Percentiles rank a stretch among this genome's conserved stretches.
Evolutionary conservation across 2,113 vertebrate species (phyloP).

Genomic region (Anas platyrhynchos): DNA sequence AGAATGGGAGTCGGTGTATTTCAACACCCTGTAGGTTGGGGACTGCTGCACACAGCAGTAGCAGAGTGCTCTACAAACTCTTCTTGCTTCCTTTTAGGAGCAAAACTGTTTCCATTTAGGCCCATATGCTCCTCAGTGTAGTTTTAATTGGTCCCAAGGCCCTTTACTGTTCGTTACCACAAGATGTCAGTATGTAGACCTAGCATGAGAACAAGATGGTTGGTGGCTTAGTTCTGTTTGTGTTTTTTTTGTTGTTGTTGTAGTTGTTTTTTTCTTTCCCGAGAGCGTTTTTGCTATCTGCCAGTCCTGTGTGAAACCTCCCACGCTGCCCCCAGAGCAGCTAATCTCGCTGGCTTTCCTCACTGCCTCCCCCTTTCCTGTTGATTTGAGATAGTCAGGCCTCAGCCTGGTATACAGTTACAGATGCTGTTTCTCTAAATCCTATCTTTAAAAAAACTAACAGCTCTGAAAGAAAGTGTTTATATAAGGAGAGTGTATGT

Average conservation of each 20-base stretch:
- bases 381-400: background rate
- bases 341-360: background rate
- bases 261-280: background rate
- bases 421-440: background rate
- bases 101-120: background rate
- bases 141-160: background rate
- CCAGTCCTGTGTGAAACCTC: constrained; percentile 6
- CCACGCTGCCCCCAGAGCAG: background rate
- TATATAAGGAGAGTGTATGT: background rate
- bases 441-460: background rate
- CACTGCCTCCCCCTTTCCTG: background rate
- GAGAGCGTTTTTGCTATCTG: background rate
- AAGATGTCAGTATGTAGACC: background rate
- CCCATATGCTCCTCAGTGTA: fast-evolving
- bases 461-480: background rate
- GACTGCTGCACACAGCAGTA: background rate
- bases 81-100: background rate
- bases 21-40: background rate
- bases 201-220: background rate
- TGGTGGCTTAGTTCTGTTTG: background rate
- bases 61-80: background rate
- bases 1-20: background rate
- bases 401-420: background rate
- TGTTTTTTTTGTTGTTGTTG: background rate
- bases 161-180: background rate